Evolutionary conservation across 2,113 vertebrate species (phyloP), one percentile per base, ranked within the genome.

Genomic region (Hemiprocne comata): DNA sequence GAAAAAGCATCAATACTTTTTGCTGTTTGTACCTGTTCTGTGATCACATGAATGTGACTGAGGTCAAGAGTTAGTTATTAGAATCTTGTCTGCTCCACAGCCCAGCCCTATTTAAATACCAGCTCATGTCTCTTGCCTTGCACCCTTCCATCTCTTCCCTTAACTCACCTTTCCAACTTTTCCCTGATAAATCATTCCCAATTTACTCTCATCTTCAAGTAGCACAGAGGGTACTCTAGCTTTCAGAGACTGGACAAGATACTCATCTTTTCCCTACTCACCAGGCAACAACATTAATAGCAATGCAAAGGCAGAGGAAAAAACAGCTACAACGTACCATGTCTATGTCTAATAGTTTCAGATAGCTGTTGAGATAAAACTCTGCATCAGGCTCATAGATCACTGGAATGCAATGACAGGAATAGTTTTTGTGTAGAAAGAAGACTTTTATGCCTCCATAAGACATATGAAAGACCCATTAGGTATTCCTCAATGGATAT

Each of bases 41-140:
- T 9, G n/a, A 18, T 26, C 21, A n/a, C 7, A 13, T 0, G 0
- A 31, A 26, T 4, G n/a, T 3, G 38, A 69, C 29, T 31, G n/a
- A 12, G 25, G 36, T 40, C 75, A 73, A 50, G 36, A 77, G 44
- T 23, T 17, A 40, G 48, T 29, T 72, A 31, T 25, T 40, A 44
- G 16, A 25, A 34, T 55, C 25, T 54, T 44, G 17, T 23, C 72
- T 64, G 21, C 24, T 46, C 64, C 31, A 9, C 38, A 64, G 21
- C 79, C 24, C 60, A 33, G 28, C 17, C 46, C 46, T 46, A 14
- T 42, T 71, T 50, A 60, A 85, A 65, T 40, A 71, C 20, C 24
- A 81, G 33, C 58, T 77, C 53, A 9, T 57, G 58, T 36, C 58
- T 53, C 70, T 15, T 34, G 10, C 58, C 21, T 34, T 26, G 24